Conservation (phyloP, 2,113 vertebrate species). For the Pseudorectes ferrugineus region DNA sequence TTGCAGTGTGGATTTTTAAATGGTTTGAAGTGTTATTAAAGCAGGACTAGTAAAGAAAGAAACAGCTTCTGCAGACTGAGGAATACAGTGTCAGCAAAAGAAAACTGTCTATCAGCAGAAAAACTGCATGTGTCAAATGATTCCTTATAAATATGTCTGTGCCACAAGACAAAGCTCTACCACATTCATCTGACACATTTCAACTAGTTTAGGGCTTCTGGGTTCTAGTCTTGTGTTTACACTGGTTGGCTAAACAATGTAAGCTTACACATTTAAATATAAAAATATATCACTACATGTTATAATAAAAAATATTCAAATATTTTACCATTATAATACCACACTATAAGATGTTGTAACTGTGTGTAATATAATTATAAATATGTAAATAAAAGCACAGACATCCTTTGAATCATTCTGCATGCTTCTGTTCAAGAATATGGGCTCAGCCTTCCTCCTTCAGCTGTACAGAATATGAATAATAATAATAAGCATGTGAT, state of each 20-base stretch:
- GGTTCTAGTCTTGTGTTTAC: neutral
- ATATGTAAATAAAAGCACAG: neutral
- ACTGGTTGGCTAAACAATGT: neutral
- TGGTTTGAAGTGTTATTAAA: slow-evolving; percentile 26
- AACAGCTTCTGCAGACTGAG: neutral
- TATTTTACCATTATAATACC: neutral
- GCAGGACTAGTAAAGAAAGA: neutral
- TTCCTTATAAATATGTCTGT: neutral
- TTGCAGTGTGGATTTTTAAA: slow-evolving; percentile 15
- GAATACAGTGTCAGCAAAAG: slow-evolving; percentile 35
- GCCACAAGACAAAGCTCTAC: neutral
- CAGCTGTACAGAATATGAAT: neutral
- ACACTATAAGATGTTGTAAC: neutral
- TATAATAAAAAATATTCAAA: neutral
- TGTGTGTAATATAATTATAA: neutral
- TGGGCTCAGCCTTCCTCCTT: neutral
- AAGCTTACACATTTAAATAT: neutral
- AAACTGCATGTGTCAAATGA: neutral
- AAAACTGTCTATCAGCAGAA: neutral
- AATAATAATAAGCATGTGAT: neutral
- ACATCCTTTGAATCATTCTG: neutral
- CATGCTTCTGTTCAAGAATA: neutral
- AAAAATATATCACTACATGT: neutral
- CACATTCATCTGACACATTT: neutral
- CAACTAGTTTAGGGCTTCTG: neutral